These are phyloP conservation scores for Caenorhabditis drosophilae DNA, from an alignment of 2,888 invertebrate species.

Conservation along the genomic window DNA sequence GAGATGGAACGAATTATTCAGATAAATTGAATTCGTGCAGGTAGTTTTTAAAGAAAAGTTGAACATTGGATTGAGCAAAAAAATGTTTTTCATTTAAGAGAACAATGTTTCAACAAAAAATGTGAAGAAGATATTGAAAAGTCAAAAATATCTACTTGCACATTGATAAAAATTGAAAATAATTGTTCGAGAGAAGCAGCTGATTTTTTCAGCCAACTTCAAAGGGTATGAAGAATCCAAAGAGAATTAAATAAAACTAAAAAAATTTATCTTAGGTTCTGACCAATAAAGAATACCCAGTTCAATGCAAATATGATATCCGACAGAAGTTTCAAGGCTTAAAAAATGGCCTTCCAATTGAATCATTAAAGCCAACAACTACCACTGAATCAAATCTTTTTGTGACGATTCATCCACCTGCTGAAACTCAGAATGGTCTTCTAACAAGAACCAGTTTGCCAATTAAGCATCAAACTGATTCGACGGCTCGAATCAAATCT, in stretches of 20 bases:
- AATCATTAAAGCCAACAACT: slow-evolving; percentile 8
- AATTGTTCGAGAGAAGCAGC: slow-evolving; percentile 42
- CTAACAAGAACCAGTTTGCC: slow-evolving; percentile 21
- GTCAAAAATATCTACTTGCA: slow-evolving; percentile 40
- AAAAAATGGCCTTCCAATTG: slow-evolving; percentile 22
- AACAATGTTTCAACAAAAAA: slow-evolving; percentile 18
- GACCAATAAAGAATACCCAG: slow-evolving; percentile 47
- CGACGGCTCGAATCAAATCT: slow-evolving; percentile 20
- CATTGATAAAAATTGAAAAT: slow-evolving; percentile 38
- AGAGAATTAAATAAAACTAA: neutral
- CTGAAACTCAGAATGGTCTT: slow-evolving; percentile 15
- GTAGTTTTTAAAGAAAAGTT: too few species aligned
- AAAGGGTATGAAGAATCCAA: slow-evolving; percentile 40
- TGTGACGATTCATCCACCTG: slow-evolving; percentile 26
- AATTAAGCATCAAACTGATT: slow-evolving; percentile 29
- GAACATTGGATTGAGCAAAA: too few species aligned
- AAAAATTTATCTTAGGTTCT: slow-evolving; percentile 26
- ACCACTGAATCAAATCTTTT: slow-evolving; percentile 16
- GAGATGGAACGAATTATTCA: slow-evolving; percentile 15
- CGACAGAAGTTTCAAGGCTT: slow-evolving; percentile 16
- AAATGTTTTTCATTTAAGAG: slow-evolving; percentile 15
- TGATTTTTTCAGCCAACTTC: slow-evolving; percentile 49
- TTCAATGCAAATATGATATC: slow-evolving; percentile 45
- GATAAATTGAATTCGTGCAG: slow-evolving; percentile 44
- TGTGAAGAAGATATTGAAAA: slow-evolving; percentile 36